These are phyloP conservation scores for Tipula confusa DNA, from an alignment of 2,888 invertebrate species.

Conservation along the genomic window DNA sequence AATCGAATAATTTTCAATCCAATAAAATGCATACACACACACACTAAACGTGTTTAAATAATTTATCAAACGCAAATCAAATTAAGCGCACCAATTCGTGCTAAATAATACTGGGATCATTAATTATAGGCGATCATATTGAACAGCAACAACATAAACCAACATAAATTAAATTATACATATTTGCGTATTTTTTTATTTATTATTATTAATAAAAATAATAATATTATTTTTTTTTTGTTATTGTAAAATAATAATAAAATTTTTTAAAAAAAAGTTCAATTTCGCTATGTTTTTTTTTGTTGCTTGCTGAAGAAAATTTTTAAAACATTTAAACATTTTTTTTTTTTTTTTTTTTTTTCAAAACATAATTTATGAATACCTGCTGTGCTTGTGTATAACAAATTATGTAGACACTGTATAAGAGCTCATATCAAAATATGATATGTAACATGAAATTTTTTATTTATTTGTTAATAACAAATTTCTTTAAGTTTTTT, in stretches of 20 bases:
- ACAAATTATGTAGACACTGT: slow-evolving; percentile 20
- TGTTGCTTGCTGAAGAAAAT: neutral
- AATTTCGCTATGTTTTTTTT: neutral
- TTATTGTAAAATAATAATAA: neutral
- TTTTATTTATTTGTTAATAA: neutral
- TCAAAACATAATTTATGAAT: neutral
- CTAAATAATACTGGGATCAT: neutral
- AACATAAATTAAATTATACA: neutral
- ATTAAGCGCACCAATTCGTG: neutral
- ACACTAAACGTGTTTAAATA: neutral
- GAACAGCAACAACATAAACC: neutral
- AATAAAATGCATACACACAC: neutral
- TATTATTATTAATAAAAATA: slow-evolving; percentile 15
- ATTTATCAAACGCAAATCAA: neutral
- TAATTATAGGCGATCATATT: neutral
- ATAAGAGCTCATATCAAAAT: slow-evolving; percentile 20
- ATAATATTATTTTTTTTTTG: neutral
- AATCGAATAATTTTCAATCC: neutral
- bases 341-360: neutral
- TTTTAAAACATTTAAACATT: neutral
- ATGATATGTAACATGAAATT: neutral
- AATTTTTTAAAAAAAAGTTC: neutral
- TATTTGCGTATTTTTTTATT: neutral
- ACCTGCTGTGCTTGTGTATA: slow-evolving; percentile 17
- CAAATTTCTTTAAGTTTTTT: neutral